A percentile compares a stretch with the other conserved stretches of the same genome.
phyloP scores from a whole-genome alignment of 1,140 invertebrate species.

The Bradysia coprophila region DNA sequence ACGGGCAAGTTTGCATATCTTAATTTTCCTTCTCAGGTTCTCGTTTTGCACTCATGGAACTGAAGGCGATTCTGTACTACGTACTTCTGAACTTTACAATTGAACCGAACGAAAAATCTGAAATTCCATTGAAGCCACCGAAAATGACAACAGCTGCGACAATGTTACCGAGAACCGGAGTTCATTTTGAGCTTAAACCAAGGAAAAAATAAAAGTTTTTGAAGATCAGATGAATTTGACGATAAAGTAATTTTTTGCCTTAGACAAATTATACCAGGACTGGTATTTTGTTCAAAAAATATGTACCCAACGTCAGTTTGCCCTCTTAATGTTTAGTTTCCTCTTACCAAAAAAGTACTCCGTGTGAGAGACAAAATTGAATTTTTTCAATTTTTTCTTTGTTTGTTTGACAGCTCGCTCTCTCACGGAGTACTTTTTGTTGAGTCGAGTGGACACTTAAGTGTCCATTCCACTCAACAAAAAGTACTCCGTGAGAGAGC shows the following conservation, averaged over 20 bases:
- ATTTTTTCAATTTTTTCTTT: no score
- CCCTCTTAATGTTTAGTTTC: no score
- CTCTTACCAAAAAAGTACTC: no score
- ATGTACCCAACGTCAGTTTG: not conserved
- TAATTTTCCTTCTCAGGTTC: constrained; percentile 15
- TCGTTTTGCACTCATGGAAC: constrained; percentile 27
- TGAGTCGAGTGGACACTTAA: no score
- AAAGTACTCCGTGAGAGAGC: no score
- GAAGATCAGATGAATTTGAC: no score
- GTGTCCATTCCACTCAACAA: no score
- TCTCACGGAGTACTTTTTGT: no score
- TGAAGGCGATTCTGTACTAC: constrained; percentile 19
- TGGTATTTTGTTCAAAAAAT: not conserved
- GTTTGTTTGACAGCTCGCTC: no score
- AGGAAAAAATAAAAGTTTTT: not conserved
- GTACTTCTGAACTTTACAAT: constrained; percentile 17
- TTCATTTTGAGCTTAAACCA: not conserved
- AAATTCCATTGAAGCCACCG: no score
- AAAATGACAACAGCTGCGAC: constrained; percentile 9
- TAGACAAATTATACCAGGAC: not conserved
- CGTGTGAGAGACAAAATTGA: no score
- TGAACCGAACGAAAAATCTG: constrained; percentile 10
- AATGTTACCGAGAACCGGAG: constrained; percentile 4
- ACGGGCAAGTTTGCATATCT: not conserved
- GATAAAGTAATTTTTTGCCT: not conserved